Evolutionary conservation across 2,888 invertebrate genomes (phyloP), one percentile per base, ranked within the genome.

Genomic region (Pyrrhosoma nymphula): DNA sequence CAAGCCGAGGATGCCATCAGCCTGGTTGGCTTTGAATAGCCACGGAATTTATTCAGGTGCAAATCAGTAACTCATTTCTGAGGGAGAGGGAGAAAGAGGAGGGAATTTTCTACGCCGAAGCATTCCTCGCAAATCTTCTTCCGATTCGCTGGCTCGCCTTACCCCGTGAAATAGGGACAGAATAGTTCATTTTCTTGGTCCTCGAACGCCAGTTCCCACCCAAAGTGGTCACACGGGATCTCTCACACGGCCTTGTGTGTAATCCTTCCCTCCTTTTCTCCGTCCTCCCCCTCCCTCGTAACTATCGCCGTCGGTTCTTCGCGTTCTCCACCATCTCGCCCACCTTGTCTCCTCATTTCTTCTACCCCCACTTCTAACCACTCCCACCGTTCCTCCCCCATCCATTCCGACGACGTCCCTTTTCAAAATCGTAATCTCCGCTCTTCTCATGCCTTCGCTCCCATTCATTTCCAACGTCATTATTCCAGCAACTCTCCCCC

Each of bases 401-500:
- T 23, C 20, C 69, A 26, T 16, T 16, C 16, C 60, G 18, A 16
- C 3, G 60, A 60, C 30, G 82, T 82, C 82, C 82, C 47, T 12
- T 82, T 82, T 82, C 82, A 35, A 82, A 47, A 82, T 82, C 82
- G 82, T 82, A 82, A 82, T 82, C 82, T 82, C 82, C 82, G 82
- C n/a, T 69, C n/a, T n/a, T n/a, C 69, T n/a, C n/a, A 69, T n/a
- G 69, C 82, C 82, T 30, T 82, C 82, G n/a, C 26, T 35, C 82
- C 26, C 82, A 82, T 82, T 82, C 82, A 82, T 82, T 82, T 82
- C 82, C 82, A 82, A 82, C 82, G 35, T 82, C 82, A 82, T 82
- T 82, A 82, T 82, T 82, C 69, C 69, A 20, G 69, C 69, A 6
- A 69, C 26, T 69, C 69, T 69, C n/a, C 35, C 82, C 69, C 10